Conservation (phyloP, 2,797 vertebrate genomes). For the Distichodus sexfasciatus region DNA sequence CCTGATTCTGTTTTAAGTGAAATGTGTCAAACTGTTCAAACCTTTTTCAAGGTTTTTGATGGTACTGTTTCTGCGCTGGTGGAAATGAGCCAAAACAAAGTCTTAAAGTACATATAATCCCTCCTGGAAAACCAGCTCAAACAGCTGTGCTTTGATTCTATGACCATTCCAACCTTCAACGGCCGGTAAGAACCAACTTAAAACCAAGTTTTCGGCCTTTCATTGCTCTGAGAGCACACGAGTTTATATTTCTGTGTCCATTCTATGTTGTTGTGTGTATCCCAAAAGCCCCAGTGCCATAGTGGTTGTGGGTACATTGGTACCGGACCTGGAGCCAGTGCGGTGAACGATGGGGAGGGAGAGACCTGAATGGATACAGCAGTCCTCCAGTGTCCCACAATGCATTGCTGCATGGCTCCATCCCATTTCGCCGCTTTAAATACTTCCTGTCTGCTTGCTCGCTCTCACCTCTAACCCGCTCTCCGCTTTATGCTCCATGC, state of each 20-base stretch:
- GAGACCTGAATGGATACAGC: conserved; percentile 82
- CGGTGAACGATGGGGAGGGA: conserved; percentile 60
- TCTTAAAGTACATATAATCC: too few species aligned
- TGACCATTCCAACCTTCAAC: too few species aligned
- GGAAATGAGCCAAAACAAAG: too few species aligned
- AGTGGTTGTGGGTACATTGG: conserved; percentile 43
- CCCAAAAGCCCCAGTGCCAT: conserved; percentile 67
- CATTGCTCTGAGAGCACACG: too few species aligned
- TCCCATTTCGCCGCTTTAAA: conserved; percentile 39
- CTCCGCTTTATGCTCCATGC: conserved; percentile 15
- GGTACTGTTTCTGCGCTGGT: too few species aligned
- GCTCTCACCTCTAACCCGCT: conserved; percentile 41
- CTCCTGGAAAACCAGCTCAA: too few species aligned
- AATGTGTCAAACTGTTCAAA: too few species aligned
- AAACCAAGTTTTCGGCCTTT: too few species aligned
- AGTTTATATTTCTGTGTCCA: neutral
- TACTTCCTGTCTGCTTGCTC: conserved; percentile 50
- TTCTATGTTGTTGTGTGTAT: conserved; percentile 64
- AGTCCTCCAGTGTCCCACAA: conserved; percentile 64
- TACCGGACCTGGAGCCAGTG: conserved; percentile 55
- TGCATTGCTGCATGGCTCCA: conserved; percentile 69
- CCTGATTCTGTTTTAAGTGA: too few species aligned
- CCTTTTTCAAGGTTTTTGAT: too few species aligned
- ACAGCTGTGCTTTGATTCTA: too few species aligned
- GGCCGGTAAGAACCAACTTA: too few species aligned